Conservation (phyloP, 2,797 vertebrate species). For the Halcyon badia region DNA sequence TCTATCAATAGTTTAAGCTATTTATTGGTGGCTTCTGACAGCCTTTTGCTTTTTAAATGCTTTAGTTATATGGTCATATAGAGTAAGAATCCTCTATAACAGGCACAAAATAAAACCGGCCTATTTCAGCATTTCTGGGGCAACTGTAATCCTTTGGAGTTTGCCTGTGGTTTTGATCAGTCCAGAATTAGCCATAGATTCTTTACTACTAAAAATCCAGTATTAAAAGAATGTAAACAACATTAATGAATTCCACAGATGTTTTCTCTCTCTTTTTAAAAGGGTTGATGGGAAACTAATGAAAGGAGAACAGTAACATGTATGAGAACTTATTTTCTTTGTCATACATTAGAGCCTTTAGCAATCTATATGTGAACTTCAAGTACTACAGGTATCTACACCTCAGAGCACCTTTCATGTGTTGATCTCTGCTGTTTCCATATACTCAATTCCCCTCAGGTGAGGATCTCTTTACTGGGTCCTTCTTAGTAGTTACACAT, state of each 20-base stretch:
- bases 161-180: neutral
- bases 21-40: neutral
- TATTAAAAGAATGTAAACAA: neutral
- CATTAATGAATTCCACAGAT: neutral
- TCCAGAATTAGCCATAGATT: neutral
- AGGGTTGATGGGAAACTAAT: neutral
- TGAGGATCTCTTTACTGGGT: neutral
- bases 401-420: neutral
- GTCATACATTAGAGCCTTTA: neutral
- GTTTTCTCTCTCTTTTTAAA: neutral
- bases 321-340: neutral
- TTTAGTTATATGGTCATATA: neutral
- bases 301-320: neutral
- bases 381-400: neutral
- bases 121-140: neutral
- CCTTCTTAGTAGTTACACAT: neutral
- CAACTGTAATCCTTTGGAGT: neutral
- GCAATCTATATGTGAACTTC: neutral
- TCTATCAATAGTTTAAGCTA: neutral
- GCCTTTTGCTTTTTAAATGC: neutral
- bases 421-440: neutral
- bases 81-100: neutral
- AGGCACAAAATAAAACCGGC: neutral
- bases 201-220: neutral
- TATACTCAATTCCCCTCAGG: neutral